Percentiles rank a stretch among this genome's conserved stretches.
Evolutionary conservation across 2,113 vertebrate species (phyloP).

Genomic region (Candoia aspera): DNA sequence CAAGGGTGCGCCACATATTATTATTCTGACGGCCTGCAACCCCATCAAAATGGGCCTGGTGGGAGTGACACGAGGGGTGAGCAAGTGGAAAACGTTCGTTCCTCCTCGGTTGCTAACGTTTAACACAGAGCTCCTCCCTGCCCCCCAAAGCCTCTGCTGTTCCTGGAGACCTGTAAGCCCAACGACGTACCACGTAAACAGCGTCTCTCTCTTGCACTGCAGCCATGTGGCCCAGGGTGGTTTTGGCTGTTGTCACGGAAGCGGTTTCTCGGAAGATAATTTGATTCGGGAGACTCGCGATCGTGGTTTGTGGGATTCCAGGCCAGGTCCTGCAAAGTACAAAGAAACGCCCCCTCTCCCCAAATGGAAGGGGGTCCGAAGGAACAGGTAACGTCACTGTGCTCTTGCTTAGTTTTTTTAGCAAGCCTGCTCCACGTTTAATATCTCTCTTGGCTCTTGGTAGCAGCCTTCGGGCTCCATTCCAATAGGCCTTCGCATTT

Average conservation of each 20-base stretch:
- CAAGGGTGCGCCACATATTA: too few relatives aligned
- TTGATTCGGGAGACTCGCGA: constrained; percentile 50
- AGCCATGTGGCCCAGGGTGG: constrained; percentile 74
- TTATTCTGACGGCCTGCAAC: too few relatives aligned
- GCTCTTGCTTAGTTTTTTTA: neutral
- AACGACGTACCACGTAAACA: constrained; percentile 66
- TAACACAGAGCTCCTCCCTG: neutral
- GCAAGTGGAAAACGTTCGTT: neutral
- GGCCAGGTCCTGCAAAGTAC: constrained; percentile 77
- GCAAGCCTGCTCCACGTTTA: neutral
- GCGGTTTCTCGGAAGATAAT: constrained; percentile 66
- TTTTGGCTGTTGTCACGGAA: constrained; percentile 80
- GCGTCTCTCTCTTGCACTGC: constrained; percentile 73
- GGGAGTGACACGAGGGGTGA: neutral
- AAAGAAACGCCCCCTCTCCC: neutral
- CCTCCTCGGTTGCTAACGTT: rapidly evolving
- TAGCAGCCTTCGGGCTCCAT: too few relatives aligned
- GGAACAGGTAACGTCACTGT: neutral
- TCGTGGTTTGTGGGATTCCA: constrained; percentile 72
- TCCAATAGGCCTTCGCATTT: neutral
- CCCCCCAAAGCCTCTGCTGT: neutral
- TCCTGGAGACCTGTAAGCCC: neutral
- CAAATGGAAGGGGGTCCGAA: neutral
- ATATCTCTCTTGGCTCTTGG: neutral
- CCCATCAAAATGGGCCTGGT: neutral